Percentiles rank a stretch among this genome's conserved stretches.
These are phyloP conservation scores for Callosobruchus maculatus DNA, from an alignment of 2,888 invertebrate species.

Conservation along the genomic window DNA sequence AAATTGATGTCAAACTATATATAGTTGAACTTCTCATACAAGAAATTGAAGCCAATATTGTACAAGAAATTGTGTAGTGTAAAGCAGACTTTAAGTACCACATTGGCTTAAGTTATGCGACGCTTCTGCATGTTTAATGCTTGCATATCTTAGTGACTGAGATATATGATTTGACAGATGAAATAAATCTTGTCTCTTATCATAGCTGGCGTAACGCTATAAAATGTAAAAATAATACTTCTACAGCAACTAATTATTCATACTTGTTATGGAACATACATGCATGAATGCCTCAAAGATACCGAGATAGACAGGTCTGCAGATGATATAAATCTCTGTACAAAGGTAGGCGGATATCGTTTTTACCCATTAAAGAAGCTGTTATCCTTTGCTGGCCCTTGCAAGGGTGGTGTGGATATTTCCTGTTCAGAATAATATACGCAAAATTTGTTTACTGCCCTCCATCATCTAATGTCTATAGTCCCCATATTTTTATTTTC, in stretches of 20 bases:
- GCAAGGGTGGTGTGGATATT: too few relatives aligned
- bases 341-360: neutral
- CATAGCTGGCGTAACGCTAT: neutral
- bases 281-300: neutral
- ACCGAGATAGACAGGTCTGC: neutral
- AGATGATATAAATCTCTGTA: neutral
- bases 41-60: too few relatives aligned
- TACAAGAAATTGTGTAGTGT: too few relatives aligned
- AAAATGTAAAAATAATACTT: neutral
- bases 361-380: neutral
- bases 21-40: too few relatives aligned
- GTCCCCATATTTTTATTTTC: too few relatives aligned
- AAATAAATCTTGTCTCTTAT: neutral
- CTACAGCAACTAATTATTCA: neutral
- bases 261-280: neutral
- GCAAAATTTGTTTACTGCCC: too few relatives aligned
- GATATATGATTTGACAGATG: neutral
- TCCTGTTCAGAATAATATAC: too few relatives aligned
- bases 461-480: too few relatives aligned
- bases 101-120: neutral
- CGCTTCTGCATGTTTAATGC: neutral
- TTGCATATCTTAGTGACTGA: neutral
- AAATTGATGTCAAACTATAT: too few relatives aligned
- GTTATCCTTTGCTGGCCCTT: too few relatives aligned
- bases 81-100: too few relatives aligned